Percentiles rank a stretch among this genome's conserved stretches.
These are phyloP conservation scores for Dryobota labecula DNA, from an alignment of 2,888 invertebrate genomes.

Conservation along the genomic window DNA sequence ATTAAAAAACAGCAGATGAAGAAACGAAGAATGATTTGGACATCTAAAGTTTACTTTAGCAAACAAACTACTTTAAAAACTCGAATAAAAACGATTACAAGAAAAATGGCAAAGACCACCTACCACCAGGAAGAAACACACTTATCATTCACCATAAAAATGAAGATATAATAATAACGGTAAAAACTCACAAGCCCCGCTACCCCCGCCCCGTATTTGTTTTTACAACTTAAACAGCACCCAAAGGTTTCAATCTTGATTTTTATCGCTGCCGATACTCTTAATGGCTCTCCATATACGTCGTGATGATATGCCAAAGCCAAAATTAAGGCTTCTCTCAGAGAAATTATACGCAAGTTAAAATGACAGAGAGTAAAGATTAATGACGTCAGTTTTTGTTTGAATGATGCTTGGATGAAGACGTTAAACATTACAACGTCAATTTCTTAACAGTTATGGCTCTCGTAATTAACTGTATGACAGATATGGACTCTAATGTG, in stretches of 20 bases:
- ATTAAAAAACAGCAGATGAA: constrained; percentile 9
- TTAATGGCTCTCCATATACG: constrained; percentile 81
- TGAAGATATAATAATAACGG: constrained; percentile 64
- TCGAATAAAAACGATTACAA: constrained; percentile 16
- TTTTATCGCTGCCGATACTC: constrained; percentile 79
- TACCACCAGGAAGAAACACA: constrained; percentile 42
- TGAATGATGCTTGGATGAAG: constrained; percentile 82
- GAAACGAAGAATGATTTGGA: background rate
- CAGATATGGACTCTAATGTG: constrained; percentile 79
- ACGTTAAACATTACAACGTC: constrained; percentile 75
- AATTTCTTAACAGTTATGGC: constrained; percentile 74
- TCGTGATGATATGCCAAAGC: constrained; percentile 66
- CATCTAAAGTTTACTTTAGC: background rate
- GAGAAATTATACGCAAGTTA: constrained; percentile 71
- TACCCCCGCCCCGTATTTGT: constrained; percentile 74
- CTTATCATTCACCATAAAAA: constrained; percentile 60
- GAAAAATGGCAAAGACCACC: constrained; percentile 58
- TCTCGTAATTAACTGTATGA: constrained; percentile 75
- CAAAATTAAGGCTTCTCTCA: constrained; percentile 63
- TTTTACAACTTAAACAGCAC: constrained; percentile 74
- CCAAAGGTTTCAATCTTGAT: constrained; percentile 73
- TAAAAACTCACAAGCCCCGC: constrained; percentile 53
- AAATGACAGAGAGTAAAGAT: constrained; percentile 65
- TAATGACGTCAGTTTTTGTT: constrained; percentile 67
- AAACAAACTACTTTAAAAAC: background rate